Percentiles rank a stretch among this genome's conserved stretches.
Evolutionary conservation across 2,797 vertebrate species (phyloP).

Genomic region (Chromobotia macracanthus): DNA sequence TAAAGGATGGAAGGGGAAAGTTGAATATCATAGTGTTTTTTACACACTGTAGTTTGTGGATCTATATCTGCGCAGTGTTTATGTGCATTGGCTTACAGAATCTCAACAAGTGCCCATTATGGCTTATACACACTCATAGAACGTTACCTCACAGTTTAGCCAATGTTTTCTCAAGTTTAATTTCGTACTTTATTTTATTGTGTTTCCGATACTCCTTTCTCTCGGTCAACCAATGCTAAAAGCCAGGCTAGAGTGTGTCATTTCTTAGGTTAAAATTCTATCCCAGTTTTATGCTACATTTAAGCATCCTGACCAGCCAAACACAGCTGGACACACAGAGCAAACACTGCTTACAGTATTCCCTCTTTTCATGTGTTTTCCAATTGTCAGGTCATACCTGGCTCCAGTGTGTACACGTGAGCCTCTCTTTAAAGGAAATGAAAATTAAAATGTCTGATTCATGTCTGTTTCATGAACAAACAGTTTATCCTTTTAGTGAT

Average conservation of each 20-base stretch:
- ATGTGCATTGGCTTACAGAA: background rate
- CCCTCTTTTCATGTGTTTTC: background rate
- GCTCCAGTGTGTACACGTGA: conserved; percentile 8
- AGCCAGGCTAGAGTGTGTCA: too few relatives aligned
- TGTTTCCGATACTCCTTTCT: background rate
- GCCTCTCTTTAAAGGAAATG: conserved; percentile 21
- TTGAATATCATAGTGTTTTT: background rate
- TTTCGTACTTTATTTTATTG: background rate
- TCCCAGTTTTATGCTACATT: background rate
- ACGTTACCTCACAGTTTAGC: background rate
- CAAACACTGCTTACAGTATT: conserved; percentile 20
- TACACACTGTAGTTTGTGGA: conserved; percentile 8
- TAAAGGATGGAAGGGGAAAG: background rate
- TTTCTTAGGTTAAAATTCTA: background rate
- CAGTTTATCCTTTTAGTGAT: background rate
- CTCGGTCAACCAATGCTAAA: background rate
- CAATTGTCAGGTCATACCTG: background rate
- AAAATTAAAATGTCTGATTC: background rate
- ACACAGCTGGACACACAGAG: background rate
- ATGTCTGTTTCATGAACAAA: background rate
- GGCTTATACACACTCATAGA: background rate
- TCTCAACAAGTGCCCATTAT: conserved; percentile 6
- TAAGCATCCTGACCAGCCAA: background rate
- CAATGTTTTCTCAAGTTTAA: background rate
- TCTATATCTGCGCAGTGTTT: conserved; percentile 6